These are phyloP conservation scores for Gobio occitaniae DNA, from an alignment of 2,797 vertebrate genomes.

Conservation along the genomic window DNA sequence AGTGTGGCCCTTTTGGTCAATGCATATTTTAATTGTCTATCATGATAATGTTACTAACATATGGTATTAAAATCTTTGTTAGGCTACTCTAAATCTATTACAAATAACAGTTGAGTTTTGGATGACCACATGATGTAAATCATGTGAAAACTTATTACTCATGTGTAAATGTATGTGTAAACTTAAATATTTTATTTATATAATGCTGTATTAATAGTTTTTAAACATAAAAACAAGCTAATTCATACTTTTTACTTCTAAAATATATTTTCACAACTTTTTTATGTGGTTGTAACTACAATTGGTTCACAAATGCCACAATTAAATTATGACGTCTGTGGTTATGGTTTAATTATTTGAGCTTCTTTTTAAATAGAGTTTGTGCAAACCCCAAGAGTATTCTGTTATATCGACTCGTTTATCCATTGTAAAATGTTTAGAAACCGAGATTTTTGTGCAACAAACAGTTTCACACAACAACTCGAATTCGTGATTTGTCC, in stretches of 20 bases:
- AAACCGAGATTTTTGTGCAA: neutral
- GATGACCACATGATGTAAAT: neutral
- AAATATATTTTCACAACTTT: neutral
- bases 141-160: too few species aligned
- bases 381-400: neutral
- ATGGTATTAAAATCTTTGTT: neutral
- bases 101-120: neutral
- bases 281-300: neutral
- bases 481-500: neutral
- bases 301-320: neutral
- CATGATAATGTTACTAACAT: too few species aligned
- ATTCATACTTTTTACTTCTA: neutral
- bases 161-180: neutral
- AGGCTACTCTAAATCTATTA: neutral
- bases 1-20: neutral
- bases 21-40: neutral
- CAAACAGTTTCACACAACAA: neutral
- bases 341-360: neutral
- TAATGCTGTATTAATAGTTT: neutral
- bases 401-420: neutral
- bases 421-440: neutral
- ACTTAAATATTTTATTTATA: neutral
- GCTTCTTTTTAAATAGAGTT: neutral
- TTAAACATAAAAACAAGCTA: neutral
- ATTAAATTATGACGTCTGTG: neutral